Conservation (phyloP, 2,113 vertebrate genomes). For the Girardinichthys multiradiatus region DNA sequence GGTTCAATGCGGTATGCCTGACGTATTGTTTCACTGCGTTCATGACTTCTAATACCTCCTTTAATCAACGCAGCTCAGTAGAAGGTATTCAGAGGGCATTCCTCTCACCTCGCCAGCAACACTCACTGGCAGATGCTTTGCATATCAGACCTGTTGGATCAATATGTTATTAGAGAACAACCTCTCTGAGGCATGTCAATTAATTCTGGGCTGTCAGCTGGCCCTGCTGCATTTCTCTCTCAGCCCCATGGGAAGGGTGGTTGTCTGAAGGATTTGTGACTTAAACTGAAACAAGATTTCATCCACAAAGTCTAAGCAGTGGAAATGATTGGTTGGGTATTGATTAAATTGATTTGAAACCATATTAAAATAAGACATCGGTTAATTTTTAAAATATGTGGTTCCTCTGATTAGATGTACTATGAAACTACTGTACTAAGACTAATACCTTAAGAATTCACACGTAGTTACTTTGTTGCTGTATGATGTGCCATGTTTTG, state of each 20-base stretch:
- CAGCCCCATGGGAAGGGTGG: constrained; percentile 58
- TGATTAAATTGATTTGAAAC: constrained; percentile 9
- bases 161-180: constrained; percentile 96
- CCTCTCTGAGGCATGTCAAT: constrained; percentile 85
- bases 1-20: constrained; percentile 51
- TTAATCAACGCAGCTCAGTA: constrained; percentile 74
- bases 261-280: constrained; percentile 57
- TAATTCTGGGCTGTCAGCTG: constrained; percentile 88
- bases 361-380: not conserved
- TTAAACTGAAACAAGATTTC: constrained; percentile 41
- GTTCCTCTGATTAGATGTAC: not conserved
- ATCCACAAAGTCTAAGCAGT: constrained; percentile 10
- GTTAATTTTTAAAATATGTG: not conserved
- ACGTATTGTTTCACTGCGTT: constrained; percentile 57
- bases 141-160: constrained; percentile 89
- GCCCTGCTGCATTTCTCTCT: constrained; percentile 60
- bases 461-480: not conserved
- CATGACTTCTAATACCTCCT: constrained; percentile 64
- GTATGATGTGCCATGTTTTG: not conserved
- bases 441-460: too few relatives aligned
- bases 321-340: not conserved
- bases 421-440: not conserved
- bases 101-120: constrained; percentile 78
- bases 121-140: constrained; percentile 84
- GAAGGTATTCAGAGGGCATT: constrained; percentile 81